A percentile compares a stretch with the other conserved stretches of the same genome.
These are phyloP conservation scores for Thereva nobilitata DNA, from an alignment of 2,888 invertebrate genomes.

Conservation along the genomic window DNA sequence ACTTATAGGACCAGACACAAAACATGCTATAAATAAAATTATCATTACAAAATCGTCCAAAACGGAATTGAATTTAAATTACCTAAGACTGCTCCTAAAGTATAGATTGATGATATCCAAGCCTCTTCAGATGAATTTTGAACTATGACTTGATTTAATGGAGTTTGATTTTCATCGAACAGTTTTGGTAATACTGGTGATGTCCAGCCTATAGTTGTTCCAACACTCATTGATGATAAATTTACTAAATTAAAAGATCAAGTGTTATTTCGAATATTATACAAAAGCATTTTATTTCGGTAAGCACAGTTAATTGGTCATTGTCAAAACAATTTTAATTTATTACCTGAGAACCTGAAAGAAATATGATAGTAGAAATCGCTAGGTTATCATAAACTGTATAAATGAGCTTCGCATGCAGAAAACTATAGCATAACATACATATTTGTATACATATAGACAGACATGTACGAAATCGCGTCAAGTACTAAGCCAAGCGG, in stretches of 20 bases:
- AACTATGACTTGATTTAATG: conserved; percentile 53
- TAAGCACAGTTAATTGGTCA: too few species aligned
- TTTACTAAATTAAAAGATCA: conserved; percentile 61
- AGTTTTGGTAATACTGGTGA: conserved; percentile 71
- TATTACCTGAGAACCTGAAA: too few species aligned
- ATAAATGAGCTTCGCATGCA: too few species aligned
- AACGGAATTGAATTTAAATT: conserved; percentile 43
- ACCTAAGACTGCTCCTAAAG: conserved; percentile 71
- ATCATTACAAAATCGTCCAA: neutral
- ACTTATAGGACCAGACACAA: conserved; percentile 69
- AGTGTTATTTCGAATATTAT: too few species aligned
- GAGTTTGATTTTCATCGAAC: conserved; percentile 59
- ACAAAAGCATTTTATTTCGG: too few species aligned
- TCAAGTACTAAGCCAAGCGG: too few species aligned
- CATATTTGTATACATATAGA: too few species aligned
- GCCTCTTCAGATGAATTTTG: conserved; percentile 65
- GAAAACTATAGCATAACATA: too few species aligned
- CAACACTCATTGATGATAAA: conserved; percentile 69
- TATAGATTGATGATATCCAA: conserved; percentile 74
- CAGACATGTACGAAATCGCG: too few species aligned
- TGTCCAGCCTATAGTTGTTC: conserved; percentile 74
- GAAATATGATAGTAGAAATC: too few species aligned
- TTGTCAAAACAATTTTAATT: too few species aligned
- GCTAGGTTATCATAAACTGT: too few species aligned
- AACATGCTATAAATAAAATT: conserved; percentile 62